A percentile compares a stretch with the other conserved stretches of the same genome.
Conservation (phyloP, 1,140 invertebrate genomes). For the Argopecten irradians region DNA sequence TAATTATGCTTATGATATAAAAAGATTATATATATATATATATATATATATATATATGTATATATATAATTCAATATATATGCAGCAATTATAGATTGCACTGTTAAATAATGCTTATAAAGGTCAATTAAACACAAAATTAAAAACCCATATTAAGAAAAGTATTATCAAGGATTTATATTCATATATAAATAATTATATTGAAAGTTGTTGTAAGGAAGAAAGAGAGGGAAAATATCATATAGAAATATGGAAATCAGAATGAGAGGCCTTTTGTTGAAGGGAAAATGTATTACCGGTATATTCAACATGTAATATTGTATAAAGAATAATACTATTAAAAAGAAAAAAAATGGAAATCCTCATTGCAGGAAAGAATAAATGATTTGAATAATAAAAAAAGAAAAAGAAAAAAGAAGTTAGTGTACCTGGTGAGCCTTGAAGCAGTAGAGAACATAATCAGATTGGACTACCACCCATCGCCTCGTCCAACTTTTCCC, state of each 20-base stretch:
- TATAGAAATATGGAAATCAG: too few relatives aligned
- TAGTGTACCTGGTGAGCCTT: slow-evolving; percentile 79
- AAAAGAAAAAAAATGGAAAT: neutral
- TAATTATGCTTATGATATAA: too few relatives aligned
- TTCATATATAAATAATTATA: neutral
- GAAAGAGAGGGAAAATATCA: too few relatives aligned
- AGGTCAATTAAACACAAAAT: too few relatives aligned
- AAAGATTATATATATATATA: too few relatives aligned
- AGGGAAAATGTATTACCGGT: neutral
- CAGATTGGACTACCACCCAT: slow-evolving; percentile 81
- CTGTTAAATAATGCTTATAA: too few relatives aligned
- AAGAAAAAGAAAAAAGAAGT: neutral
- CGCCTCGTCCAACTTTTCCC: slow-evolving; percentile 81
- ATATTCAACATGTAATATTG: neutral
- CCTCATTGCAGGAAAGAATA: neutral
- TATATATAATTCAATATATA: too few relatives aligned
- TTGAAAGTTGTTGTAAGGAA: too few relatives aligned
- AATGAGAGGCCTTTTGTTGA: neutral
- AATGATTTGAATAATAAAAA: too few relatives aligned
- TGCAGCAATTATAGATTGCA: too few relatives aligned
- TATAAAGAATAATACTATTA: neutral
- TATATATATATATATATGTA: too few relatives aligned
- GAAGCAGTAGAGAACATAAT: slow-evolving; percentile 84
- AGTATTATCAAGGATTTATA: neutral
- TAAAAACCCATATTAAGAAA: too few relatives aligned